These are phyloP conservation scores for Trichomalopsis sarcophagae DNA, from an alignment of 1,140 invertebrate species.

Conservation along the genomic window DNA sequence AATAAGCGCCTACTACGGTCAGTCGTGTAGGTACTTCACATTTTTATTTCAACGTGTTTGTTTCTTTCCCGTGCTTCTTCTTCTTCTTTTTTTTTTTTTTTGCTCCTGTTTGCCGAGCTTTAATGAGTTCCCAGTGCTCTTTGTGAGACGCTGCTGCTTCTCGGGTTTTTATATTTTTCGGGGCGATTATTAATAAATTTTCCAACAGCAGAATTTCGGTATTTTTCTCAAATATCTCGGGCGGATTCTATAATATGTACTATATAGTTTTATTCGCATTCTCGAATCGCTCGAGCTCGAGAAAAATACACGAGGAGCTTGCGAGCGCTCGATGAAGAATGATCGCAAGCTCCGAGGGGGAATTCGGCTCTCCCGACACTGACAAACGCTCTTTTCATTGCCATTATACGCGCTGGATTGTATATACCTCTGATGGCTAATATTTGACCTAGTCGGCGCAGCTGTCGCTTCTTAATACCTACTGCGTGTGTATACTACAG, in stretches of 20 bases:
- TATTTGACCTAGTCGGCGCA: too few relatives aligned
- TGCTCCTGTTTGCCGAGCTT: neutral
- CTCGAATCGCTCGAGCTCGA: neutral
- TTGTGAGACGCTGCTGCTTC: neutral
- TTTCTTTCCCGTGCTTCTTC: neutral
- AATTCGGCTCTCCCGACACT: too few relatives aligned
- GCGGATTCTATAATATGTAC: too few relatives aligned
- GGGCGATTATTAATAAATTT: neutral
- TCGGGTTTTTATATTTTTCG: neutral
- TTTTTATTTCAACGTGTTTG: neutral
- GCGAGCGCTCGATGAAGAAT: too few relatives aligned
- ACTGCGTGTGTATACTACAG: neutral
- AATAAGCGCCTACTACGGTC: too few relatives aligned
- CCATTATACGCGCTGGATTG: too few relatives aligned
- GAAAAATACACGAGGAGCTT: neutral
- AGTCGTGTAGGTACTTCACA: neutral
- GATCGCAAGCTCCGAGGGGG: too few relatives aligned
- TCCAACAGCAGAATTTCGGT: neutral
- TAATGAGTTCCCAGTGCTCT: neutral
- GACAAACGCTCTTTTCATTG: too few relatives aligned
- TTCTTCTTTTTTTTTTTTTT: neutral
- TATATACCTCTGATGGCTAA: too few relatives aligned
- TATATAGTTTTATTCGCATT: too few relatives aligned
- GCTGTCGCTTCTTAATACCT: neutral
- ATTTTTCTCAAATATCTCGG: neutral